Base-by-base conservation (phyloP, 2,797 vertebrate genomes). In the Hoplostethus mediterraneus region DNA sequence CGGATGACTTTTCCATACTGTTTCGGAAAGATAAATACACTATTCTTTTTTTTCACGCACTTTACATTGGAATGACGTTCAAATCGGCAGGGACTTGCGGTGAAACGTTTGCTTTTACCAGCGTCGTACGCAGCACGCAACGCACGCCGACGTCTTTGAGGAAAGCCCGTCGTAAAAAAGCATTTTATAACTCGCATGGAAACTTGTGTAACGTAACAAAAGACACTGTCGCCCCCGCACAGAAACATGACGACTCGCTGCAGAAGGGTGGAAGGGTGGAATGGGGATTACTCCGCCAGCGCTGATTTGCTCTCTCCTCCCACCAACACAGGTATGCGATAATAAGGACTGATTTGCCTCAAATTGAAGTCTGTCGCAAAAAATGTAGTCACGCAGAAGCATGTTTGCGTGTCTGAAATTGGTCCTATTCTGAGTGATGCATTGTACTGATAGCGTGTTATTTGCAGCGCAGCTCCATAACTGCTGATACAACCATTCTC, bases 401-500 rank as follows among this genome's bases (percentile, higher is more conserved):
- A 62, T 81, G 74, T 87, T 83, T 87, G 47, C 75, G 56, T 66
- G 79, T 86, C 60, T 91, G 77, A 81, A 80, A 87, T 76, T 30
- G 6, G 70, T 67, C 78, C 77, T 71, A 79, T 73, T 90, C 44
- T 76, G 69, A 82, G 73, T 62, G 77, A 36, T 77, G 69, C 63
- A 73, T 64, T 66, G 62, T 67, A 65, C 80, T 87, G 87, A 88
- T 82, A 87, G 85, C 77, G 65, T 89, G 84, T 92, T 87, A 91
- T 90, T 93, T 90, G 77, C 77, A 83, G 75, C 85, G 83, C 73
- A 71, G 60, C 82, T 84, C 72, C 61, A 62, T 79, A 90, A 90
- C 82, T 93, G 92, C 91, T 93, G 89, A 92, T 92, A 89, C 81
- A 81, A 89, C 51, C 71, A 53, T 92, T 92, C 84, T 90, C 72